These are phyloP conservation scores for Xiphophorus couchianus DNA, from an alignment of 2,113 vertebrate species.

Conservation along the genomic window DNA sequence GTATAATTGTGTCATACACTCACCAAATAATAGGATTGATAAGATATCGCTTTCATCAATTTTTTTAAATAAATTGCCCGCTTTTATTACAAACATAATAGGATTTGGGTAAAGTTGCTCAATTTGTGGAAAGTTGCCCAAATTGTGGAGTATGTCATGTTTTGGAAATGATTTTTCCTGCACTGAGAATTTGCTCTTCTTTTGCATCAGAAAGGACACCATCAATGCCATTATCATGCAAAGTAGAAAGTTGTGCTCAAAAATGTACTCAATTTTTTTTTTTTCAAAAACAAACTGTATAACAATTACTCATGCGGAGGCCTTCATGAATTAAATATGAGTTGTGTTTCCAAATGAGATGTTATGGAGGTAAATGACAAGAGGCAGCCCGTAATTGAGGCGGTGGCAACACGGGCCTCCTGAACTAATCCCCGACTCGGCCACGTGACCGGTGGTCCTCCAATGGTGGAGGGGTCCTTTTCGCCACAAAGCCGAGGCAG, in stretches of 20 bases:
- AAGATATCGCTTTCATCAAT: neutral
- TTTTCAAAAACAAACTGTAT: conserved; percentile 92
- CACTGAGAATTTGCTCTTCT: conserved; percentile 10
- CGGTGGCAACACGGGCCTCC: conserved; percentile 92
- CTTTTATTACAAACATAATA: neutral
- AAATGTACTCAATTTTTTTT: conserved; percentile 87
- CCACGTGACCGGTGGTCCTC: conserved; percentile 86
- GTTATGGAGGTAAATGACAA: conserved; percentile 99
- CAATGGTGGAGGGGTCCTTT: conserved; percentile 84
- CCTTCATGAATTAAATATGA: conserved; percentile 99
- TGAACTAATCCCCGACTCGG: conserved; percentile 95
- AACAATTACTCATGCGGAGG: conserved; percentile 97
- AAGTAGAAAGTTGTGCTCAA: conserved; percentile 85
- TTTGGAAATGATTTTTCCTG: neutral
- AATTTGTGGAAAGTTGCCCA: neutral
- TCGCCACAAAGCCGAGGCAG: conserved; percentile 94
- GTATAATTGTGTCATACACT: neutral
- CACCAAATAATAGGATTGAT: neutral
- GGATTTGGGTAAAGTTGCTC: neutral
- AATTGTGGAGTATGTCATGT: neutral
- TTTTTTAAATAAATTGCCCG: neutral
- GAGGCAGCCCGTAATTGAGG: conserved; percentile 99
- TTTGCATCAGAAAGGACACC: conserved; percentile 77
- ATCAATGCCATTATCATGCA: conserved; percentile 82
- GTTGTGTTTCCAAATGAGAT: conserved; percentile 99